Base-by-base conservation (phyloP, 1,140 invertebrate species). In the Drosophila sucinea region DNA sequence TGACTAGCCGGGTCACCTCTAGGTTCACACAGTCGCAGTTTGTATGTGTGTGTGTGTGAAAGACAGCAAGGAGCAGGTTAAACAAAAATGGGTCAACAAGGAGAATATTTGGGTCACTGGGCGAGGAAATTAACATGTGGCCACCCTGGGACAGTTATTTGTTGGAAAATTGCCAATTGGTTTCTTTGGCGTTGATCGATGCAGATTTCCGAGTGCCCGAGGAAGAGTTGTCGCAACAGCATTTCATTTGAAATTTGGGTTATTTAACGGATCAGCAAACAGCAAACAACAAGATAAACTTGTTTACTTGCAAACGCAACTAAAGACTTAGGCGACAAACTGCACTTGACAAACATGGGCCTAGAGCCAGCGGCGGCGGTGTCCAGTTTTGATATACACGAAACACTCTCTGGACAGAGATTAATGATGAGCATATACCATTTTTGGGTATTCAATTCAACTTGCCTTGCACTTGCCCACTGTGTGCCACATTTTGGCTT, bases 231-330 rank as follows among this genome's bases (percentile, higher is more conserved):
- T 77, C 67, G 67, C 60, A 77, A 56, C 60, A 70, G 54, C 70
- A 67, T 69, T 87, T 83, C 64, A 73, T 73, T 77, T 66, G 57
- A 80, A 90, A 91, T 83, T 74, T 74, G 79, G 90, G 90, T 91
- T 91, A 91, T 82, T 90, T 91, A 91, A 91, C 90, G 90, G 90
- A 70, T 75, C 73, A 75, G 44, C 40, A 41, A 41, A 30, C 27
- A 55, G 27, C 73, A 69, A 40, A 35, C 69, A 76, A 71, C 67
- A 27, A 66, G 56, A 67, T 35, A 73, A 68, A 76, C 61, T 38
- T 62, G 76, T 73, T 73, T 62, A 47, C 58, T 30, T 25, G 65
- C 27, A 62, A 81, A 69, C 68, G 67, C 67, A 68, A 80, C 77
- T 62, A 70, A 82, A 75, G 77, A 85, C 74, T 73, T 77, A 74